Percentiles rank a stretch among this genome's conserved stretches.
Evolutionary conservation across 2,888 invertebrate species (phyloP).

Genomic region (Phrixothrix hirtus): DNA sequence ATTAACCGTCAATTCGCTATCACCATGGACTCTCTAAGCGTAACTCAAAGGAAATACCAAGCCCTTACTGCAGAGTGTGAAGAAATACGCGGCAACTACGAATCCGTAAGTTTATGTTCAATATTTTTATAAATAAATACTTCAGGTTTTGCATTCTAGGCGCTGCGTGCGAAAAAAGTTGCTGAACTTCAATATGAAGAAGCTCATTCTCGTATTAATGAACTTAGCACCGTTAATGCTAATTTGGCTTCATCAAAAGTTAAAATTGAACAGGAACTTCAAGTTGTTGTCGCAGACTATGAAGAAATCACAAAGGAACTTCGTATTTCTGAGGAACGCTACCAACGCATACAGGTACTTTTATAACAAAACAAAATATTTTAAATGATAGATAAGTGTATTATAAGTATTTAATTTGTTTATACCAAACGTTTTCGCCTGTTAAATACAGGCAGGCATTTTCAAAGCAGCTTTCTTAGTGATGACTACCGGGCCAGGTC

Average conservation of each 20-base stretch:
- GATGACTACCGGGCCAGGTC: too few species aligned
- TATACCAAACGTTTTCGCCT: too few species aligned
- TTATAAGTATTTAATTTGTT: too few species aligned
- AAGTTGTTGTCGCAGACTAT: conserved; percentile 90
- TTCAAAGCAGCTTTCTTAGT: too few species aligned
- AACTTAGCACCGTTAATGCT: conserved; percentile 92
- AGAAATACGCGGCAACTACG: conserved; percentile 90
- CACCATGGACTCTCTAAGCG: conserved; percentile 90
- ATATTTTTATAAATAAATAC: too few species aligned
- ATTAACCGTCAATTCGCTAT: conserved; percentile 94
- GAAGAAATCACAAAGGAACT: conserved; percentile 97
- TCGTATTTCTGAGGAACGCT: conserved; percentile 91
- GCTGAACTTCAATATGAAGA: conserved; percentile 92
- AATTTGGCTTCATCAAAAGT: conserved; percentile 92
- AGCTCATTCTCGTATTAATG: conserved; percentile 87
- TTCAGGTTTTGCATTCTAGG: too few species aligned
- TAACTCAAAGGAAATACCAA: conserved; percentile 88
- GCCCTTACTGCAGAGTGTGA: conserved; percentile 93
- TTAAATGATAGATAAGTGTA: too few species aligned
- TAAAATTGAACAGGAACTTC: conserved; percentile 93
- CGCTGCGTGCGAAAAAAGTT: conserved; percentile 87
- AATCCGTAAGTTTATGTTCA: conserved; percentile 62
- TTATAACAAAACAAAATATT: too few species aligned
- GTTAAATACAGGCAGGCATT: too few species aligned
- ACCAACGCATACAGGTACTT: conserved; percentile 80